Base-by-base conservation (phyloP, 2,797 vertebrate species). In the Pantherophis alleghaniensis region DNA sequence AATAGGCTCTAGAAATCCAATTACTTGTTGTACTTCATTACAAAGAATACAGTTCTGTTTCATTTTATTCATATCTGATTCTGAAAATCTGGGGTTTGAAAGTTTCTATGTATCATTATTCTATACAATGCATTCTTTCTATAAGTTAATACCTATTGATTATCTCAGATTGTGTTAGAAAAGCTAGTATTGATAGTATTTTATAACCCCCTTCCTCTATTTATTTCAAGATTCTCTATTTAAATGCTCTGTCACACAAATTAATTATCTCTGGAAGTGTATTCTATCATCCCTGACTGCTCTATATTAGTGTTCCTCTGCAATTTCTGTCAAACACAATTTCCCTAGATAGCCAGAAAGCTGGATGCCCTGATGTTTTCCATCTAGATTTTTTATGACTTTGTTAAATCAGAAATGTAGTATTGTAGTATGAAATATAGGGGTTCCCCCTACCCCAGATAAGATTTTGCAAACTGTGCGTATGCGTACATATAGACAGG, bases 191-290 rank as follows among this genome's bases (percentile, higher is more conserved):
- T 94, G 57, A n/a, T 90, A 87, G 13, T 92, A 86, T 61, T 56
- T 93, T 92, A 92, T 92, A 20, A 20, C 74, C 87, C 61, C 11
- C 28, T 37, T 28, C 16, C 18, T n/a, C 66, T 47, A 24, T 83
- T 59, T 59, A 0, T 42, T 24, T 92, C 18, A 57, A 55, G 24
- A 91, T 47, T 92, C 28, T n/a, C 56, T 69, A 94, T 94, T 96
- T 91, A 94, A 94, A 86, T 51, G 56, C 86, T 12, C 55, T 66
- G 12, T 28, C 92, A 66, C n/a, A 10, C 22, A 55, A 91, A 94
- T 93, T 93, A 91, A 18, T 93, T 95, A 89, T 51, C 87, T 37
- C 93, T 93, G n/a, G 42, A 94, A 96, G 91, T 94, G 93, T 89
- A 90, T 51, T 95, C 61, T 92, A 74, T 22, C 2, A 57, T 6